These are phyloP conservation scores for Etheostoma perlongum DNA, from an alignment of 2,797 vertebrate species.

Conservation along the genomic window DNA sequence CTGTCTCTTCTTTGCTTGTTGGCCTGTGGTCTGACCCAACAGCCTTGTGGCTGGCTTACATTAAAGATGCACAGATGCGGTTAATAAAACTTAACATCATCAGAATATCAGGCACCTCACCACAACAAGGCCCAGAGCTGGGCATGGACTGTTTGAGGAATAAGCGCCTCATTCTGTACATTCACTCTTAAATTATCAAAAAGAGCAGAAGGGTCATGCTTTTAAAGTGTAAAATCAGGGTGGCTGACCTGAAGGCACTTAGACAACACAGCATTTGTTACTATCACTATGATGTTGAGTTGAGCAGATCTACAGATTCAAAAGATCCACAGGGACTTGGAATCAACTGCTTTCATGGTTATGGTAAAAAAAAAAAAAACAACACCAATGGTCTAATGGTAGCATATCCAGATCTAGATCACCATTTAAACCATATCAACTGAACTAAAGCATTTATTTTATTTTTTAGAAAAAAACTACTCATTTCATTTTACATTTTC, in stretches of 20 bases:
- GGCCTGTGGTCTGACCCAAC: constrained; percentile 53
- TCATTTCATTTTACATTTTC: neutral
- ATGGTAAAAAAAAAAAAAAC: neutral
- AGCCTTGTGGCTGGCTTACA: constrained; percentile 22
- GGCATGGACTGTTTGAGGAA: constrained; percentile 1
- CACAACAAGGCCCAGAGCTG: constrained; percentile 36
- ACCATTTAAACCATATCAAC: neutral
- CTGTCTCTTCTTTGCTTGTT: constrained; percentile 41
- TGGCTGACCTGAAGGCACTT: constrained; percentile 6
- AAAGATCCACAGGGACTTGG: neutral
- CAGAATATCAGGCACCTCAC: constrained; percentile 44
- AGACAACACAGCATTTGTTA: constrained; percentile 21
- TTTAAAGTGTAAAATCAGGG: constrained; percentile 20
- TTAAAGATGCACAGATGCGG: constrained; percentile 48
- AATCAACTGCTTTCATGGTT: neutral
- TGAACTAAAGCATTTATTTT: neutral
- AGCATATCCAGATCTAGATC: neutral
- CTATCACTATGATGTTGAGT: neutral
- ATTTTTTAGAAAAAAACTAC: neutral
- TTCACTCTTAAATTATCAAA: constrained; percentile 20
- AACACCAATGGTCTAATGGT: neutral
- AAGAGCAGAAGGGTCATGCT: constrained; percentile 2
- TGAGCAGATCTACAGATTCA: neutral
- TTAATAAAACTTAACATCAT: constrained; percentile 46
- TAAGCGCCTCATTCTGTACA: constrained; percentile 10